Percentiles rank a stretch among this genome's conserved stretches.
These are phyloP conservation scores for Lordiphosa fenestrarum DNA, from an alignment of 2,888 invertebrate genomes.

Conservation along the genomic window DNA sequence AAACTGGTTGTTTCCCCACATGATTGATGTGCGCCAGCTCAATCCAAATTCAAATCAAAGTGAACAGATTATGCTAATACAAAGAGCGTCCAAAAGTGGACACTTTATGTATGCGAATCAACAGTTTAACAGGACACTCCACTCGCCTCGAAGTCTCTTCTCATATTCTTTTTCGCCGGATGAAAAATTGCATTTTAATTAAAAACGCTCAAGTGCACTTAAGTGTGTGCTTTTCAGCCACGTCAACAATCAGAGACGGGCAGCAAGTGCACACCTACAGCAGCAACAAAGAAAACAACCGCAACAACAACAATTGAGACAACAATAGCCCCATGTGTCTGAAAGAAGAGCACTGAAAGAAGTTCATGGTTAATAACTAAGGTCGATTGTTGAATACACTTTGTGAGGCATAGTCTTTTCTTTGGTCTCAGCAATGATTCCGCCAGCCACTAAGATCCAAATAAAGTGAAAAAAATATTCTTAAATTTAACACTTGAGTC, in stretches of 20 bases:
- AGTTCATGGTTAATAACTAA: conserved; percentile 13
- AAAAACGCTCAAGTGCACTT: conserved; percentile 74
- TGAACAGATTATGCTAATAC: conserved; percentile 14
- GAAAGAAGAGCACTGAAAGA: conserved; percentile 23
- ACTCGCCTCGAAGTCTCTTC: not conserved
- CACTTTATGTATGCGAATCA: conserved; percentile 47
- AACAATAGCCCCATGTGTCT: conserved; percentile 33
- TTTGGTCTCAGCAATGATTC: too few relatives aligned
- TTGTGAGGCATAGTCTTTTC: too few relatives aligned
- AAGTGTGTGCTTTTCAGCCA: conserved; percentile 67
- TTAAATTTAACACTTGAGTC: too few relatives aligned
- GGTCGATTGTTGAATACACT: conserved; percentile 1
- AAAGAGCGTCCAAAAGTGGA: conserved; percentile 10
- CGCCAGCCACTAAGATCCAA: too few relatives aligned
- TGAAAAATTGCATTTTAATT: conserved; percentile 71
- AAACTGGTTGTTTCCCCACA: conserved; percentile 16
- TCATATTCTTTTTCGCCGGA: conserved; percentile 29
- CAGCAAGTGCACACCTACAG: conserved; percentile 15
- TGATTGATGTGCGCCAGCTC: conserved; percentile 52
- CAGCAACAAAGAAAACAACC: conserved; percentile 12
- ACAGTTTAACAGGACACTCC: conserved; percentile 31
- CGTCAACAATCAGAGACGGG: conserved; percentile 56
- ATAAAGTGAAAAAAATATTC: too few relatives aligned
- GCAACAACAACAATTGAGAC: conserved; percentile 46
- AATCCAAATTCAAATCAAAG: conserved; percentile 23